These are phyloP conservation scores for Plestiodon gilberti DNA, from an alignment of 2,113 vertebrate species.

Conservation along the genomic window DNA sequence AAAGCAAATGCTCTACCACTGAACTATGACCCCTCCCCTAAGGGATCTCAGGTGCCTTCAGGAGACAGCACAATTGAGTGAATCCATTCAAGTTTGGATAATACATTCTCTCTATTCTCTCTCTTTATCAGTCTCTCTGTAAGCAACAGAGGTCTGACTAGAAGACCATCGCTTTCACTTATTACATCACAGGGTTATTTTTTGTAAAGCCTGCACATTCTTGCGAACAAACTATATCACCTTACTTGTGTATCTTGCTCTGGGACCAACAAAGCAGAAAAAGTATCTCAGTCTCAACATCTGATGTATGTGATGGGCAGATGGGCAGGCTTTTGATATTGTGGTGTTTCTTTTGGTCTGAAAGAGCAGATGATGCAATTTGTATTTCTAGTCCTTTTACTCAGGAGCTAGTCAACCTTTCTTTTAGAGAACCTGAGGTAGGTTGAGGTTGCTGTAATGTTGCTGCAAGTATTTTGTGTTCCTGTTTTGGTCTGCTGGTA, in stretches of 20 bases:
- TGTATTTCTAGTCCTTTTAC: not conserved
- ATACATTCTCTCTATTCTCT: no score
- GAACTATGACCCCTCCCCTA: no score
- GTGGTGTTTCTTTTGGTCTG: not conserved
- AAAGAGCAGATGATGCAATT: not conserved
- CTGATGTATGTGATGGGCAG: not conserved
- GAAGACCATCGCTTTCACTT: not conserved
- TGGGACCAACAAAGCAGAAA: not conserved
- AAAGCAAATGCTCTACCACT: no score
- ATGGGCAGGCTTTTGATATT: not conserved
- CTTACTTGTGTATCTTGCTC: not conserved
- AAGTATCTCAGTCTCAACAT: not conserved
- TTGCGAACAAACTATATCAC: not conserved
- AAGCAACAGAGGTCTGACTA: no score
- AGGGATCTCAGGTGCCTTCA: no score
- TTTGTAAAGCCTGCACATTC: not conserved
- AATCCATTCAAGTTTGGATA: no score
- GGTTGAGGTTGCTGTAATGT: conserved; percentile 34
- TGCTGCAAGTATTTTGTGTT: conserved; percentile 54
- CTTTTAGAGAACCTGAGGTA: not conserved
- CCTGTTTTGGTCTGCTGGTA: conserved; percentile 51
- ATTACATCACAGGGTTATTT: not conserved
- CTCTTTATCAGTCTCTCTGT: no score
- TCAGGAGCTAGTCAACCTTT: accelerated
- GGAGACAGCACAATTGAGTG: no score